Evolutionary conservation across 2,113 vertebrate genomes (phyloP), one percentile per base, ranked within the genome.

Genomic region (Anolis sagrei): DNA sequence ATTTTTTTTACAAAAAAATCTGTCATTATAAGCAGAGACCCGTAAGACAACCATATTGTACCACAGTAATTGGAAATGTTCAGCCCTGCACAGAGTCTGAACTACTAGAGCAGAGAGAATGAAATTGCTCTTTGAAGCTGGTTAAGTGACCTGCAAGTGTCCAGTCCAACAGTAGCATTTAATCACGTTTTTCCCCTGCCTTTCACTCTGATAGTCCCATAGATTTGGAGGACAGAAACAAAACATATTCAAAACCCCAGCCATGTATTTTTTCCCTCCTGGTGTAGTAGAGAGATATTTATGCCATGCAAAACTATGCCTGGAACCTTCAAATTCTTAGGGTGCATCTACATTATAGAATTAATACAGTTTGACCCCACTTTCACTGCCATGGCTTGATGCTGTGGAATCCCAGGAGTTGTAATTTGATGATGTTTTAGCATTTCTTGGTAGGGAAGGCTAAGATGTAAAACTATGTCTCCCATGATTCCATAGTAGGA

Each of bases 61-160:
- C 25, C 48, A 34, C 61, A 23, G 77, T 66, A 79, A 84, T 88
- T 80, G 87, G 76, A 80, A 88, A 88, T 88, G 82, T 84, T 88
- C 69, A 76, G 48, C 27, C 54, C 69, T 21, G 19, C 69, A 68
- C 76, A 68, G 81, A 84, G 48, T 25, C 27, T 32, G 82, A 84
- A 80, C 58, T 62, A 44, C 18, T 84, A 36, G 86, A 74, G 58
- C 82, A 51, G 54, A 84, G 48, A 84, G 21, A 88, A 84, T 84
- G 58, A 79, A 84, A 80, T 81, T 84, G 29, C 76, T 29, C 34
- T 86, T 75, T 64, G 76, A 79, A 80, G 61, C 27, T 51, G 25
- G n/a, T 79, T 79, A 84, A 88, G 72, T 83, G 77, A 74, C 69
- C 70, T 86, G 69, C 70, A 62, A 64, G 58, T 81, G 44, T 36